Evolutionary conservation across 2,113 vertebrate genomes (phyloP).

Genomic region (Agapornis roseicollis): DNA sequence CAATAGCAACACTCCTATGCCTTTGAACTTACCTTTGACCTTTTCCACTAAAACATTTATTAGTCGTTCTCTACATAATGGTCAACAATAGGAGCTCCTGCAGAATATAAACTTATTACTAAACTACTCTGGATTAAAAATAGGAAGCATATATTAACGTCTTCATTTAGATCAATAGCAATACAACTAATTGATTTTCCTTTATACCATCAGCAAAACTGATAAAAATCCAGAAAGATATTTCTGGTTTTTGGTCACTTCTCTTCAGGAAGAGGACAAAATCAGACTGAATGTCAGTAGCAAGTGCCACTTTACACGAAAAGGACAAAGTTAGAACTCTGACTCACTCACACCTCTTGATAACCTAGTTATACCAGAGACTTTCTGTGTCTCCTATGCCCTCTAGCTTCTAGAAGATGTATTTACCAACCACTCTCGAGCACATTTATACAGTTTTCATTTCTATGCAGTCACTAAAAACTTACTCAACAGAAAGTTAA

Average conservation of each 20-base stretch:
- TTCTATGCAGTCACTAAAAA: not conserved
- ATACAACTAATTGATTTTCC: not conserved
- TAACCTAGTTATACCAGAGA: not conserved
- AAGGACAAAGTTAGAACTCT: not conserved
- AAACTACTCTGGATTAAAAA: not conserved
- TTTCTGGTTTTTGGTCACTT: not conserved
- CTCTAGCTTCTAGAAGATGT: conserved; percentile 63
- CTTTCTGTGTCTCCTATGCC: conserved; percentile 55
- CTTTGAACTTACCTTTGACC: not conserved
- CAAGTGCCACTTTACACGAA: not conserved
- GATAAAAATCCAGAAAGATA: not conserved
- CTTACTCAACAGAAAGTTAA: not conserved
- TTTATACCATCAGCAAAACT: not conserved
- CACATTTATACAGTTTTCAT: not conserved
- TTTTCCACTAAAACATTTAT: not conserved
- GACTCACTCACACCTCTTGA: not conserved
- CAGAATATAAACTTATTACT: not conserved
- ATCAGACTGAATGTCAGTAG: not conserved
- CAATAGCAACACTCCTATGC: not conserved
- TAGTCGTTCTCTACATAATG: not conserved
- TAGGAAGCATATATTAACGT: not conserved
- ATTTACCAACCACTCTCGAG: not conserved
- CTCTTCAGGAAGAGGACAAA: not conserved
- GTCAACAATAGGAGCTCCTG: not conserved
- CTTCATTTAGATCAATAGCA: not conserved